Conservation (phyloP, 2,888 invertebrate species). For the Watsonalla cultraria region DNA sequence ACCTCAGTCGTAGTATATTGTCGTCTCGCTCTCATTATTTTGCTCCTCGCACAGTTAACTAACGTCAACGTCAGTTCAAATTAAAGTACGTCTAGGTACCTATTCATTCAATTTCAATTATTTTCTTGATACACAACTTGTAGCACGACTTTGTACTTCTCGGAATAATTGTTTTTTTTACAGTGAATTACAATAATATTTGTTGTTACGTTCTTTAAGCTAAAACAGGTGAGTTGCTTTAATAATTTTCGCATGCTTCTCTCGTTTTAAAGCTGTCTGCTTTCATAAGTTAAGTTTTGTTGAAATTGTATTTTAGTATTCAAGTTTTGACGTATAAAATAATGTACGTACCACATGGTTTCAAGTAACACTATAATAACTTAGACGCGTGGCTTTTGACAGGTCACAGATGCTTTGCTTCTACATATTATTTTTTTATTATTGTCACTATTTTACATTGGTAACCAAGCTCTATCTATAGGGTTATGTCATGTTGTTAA, state of each 20-base stretch:
- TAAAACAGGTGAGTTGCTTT: not conserved
- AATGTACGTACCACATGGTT: slow-evolving; percentile 19
- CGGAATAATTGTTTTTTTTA: slow-evolving; percentile 15
- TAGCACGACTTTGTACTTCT: slow-evolving; percentile 23
- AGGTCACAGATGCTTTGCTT: not conserved
- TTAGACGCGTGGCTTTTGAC: not conserved
- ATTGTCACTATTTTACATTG: no score
- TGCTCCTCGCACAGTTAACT: slow-evolving; percentile 45
- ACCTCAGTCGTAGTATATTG: slow-evolving; percentile 8
- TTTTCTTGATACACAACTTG: slow-evolving; percentile 39
- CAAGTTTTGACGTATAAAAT: not conserved
- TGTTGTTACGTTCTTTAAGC: not conserved
- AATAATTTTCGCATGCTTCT: not conserved
- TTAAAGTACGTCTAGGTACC: slow-evolving; percentile 32
- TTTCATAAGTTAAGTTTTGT: not conserved
- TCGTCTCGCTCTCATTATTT: slow-evolving; percentile 30
- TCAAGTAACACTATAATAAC: not conserved
- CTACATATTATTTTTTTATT: no score
- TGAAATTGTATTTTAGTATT: not conserved
- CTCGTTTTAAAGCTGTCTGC: not conserved
- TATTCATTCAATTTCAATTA: slow-evolving; percentile 32
- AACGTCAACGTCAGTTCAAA: slow-evolving; percentile 38
- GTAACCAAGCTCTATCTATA: no score
- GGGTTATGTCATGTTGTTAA: no score
- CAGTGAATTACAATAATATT: slow-evolving; percentile 3